Conservation (phyloP, 2,888 invertebrate species). For the Phyllotreta cruciferae region DNA sequence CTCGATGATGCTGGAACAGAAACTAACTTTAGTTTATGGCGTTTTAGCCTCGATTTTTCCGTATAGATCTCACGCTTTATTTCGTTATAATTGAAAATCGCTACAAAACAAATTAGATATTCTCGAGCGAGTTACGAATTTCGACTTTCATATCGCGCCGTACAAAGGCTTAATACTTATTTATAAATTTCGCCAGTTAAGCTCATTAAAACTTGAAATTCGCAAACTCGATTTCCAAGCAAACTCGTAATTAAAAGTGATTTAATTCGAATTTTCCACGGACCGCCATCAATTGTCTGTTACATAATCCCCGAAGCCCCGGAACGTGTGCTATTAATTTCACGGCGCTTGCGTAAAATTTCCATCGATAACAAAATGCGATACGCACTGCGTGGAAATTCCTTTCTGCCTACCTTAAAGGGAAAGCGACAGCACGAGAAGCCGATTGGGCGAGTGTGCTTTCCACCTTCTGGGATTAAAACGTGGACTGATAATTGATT, state of each 20-base stretch:
- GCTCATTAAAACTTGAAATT: background rate
- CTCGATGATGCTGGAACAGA: constrained; percentile 43
- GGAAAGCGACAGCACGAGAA: constrained; percentile 6
- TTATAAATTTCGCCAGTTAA: background rate
- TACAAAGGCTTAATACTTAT: no score
- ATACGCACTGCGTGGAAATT: constrained; percentile 52
- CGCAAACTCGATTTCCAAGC: constrained; percentile 9
- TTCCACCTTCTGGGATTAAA: background rate
- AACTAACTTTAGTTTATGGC: constrained; percentile 45
- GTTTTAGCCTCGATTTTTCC: constrained; percentile 22
- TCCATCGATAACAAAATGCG: constrained; percentile 52
- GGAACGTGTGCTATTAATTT: constrained; percentile 28
- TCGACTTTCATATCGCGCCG: no score
- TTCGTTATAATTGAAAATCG: background rate
- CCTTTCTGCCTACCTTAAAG: constrained; percentile 19
- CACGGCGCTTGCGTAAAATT: constrained; percentile 45
- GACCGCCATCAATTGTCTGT: constrained; percentile 23
- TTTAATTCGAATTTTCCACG: constrained; percentile 20
- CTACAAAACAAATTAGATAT: no score
- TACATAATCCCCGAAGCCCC: constrained; percentile 25
- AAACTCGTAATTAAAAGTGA: constrained; percentile 12
- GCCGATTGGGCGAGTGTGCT: background rate
- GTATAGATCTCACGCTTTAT: background rate
- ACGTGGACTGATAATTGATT: background rate
- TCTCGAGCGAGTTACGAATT: no score